Evolutionary conservation across 2,888 invertebrate species (phyloP), one percentile per base, ranked within the genome.

Genomic region (Prosopocoilus inquinatus): DNA sequence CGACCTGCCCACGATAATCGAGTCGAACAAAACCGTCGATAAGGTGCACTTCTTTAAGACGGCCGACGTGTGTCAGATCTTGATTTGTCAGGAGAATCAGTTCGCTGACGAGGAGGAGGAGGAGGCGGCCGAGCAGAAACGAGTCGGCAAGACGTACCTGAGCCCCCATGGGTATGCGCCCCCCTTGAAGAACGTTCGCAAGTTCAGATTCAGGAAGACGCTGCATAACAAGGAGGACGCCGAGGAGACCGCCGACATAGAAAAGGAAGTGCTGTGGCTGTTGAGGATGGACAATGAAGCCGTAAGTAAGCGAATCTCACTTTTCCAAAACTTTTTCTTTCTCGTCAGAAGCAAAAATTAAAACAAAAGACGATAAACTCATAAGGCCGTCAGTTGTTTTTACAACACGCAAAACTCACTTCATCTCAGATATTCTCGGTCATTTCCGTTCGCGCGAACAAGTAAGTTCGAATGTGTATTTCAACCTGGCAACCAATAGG

Each of bases 141-240:
- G n/a, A 2, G 34, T 5, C 11, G 52, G 53, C n/a, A 59, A 60
- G 15, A 52, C 28, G 12, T 53, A 49, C 28, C 36, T 45, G 20
- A 84, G 79, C 75, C 82, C 82, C 32, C 88, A 89, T 74, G 89
- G 89, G 33, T 70, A 88, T 20, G 83, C 87, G 2, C 83, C 86
- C 7, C 87, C 89, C 1, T 70, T 90, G 72, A 89, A 89, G 70
- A 89, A 88, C 75, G 87, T 85, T 1, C 75, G 84, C 16, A 84
- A 82, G 64, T 78, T 84, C 59, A 75, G 87, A 57, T 88, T 88
- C 65, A 76, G 88, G 16, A 86, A 86, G 70, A 84, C 84, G 0
- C 68, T 86, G 55, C 70, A 65, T 28, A 76, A 76, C 55, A 83
- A 83, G 66, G 88, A 88, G 70, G 85, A 86, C 75, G 81, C 82